phyloP scores from a whole-genome alignment of 2,888 invertebrate genomes.

The Chaetogeoica ovagalla region DNA sequence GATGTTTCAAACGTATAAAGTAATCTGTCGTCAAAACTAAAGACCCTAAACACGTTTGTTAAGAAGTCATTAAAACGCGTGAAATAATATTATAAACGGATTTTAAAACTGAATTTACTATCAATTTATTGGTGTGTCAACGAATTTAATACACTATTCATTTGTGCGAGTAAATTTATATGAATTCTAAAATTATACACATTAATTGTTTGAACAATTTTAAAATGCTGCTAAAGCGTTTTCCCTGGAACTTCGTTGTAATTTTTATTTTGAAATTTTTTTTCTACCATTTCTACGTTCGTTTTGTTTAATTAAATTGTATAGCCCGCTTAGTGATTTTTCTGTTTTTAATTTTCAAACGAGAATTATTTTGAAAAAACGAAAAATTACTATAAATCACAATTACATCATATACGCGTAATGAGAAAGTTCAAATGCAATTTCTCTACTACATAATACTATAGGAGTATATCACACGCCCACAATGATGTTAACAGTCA shows the following conservation, averaged over 20 bases:
- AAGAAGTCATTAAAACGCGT: too few species aligned
- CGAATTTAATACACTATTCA: too few species aligned
- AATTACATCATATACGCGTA: neutral
- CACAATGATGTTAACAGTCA: neutral
- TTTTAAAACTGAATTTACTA: too few species aligned
- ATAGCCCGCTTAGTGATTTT: neutral
- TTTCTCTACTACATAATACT: neutral
- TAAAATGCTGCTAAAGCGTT: neutral
- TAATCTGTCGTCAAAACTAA: too few species aligned
- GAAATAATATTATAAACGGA: too few species aligned
- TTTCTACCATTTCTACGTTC: neutral
- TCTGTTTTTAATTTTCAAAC: neutral
- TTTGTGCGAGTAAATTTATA: too few species aligned
- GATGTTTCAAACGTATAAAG: too few species aligned
- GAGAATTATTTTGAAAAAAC: neutral
- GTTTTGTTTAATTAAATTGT: neutral
- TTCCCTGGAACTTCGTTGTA: neutral
- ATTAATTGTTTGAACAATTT: slow-evolving; percentile 5
- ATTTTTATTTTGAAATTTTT: too few species aligned
- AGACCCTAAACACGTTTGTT: too few species aligned
- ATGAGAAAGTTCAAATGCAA: neutral
- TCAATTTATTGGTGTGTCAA: too few species aligned
- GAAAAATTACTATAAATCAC: neutral
- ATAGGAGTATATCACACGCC: neutral
- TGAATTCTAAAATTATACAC: too few species aligned